Evolutionary conservation across 2,797 vertebrate genomes (phyloP), one percentile per base, ranked within the genome.

Genomic region (Lacerta agilis): DNA sequence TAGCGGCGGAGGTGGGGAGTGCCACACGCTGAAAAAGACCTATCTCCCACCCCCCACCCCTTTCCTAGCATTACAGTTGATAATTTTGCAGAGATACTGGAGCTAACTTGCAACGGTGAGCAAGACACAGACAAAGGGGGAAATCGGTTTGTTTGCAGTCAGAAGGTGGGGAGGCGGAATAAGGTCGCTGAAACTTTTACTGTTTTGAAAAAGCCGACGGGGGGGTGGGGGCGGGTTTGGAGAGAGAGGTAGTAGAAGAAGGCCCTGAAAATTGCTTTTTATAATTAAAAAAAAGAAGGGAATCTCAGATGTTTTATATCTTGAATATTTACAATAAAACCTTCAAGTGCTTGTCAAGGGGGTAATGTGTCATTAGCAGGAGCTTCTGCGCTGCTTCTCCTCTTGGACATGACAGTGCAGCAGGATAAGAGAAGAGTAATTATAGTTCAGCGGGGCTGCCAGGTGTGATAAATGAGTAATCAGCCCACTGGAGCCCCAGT

Each of bases 401-500:
- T 97, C 97, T 97, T 85, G 98, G 98, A 99, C 98, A 99, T 99
- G 99, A 99, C 98, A 99, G 98, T 98, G 96, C 94, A 87, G 97
- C 96, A 96, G 98, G 98, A 99, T 99, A 99, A 99, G 98, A 98
- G 98, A 98, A 99, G 98, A 99, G 98, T 99, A 99, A 99, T 99
- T 99, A 99, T 98, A 98, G 98, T 98, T 98, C 98, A 98, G 98
- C 98, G 97, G 97, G 98, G 98, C 98, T 99, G 99, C 98, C 98
- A 99, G 98, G 98, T 99, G 98, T 99, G 98, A 99, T 99, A 99
- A 99, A 99, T 99, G 98, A 98, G 98, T 99, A 99, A 99, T 99
- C 99, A 99, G 98, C 98, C 96, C 97, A 96, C 97, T 95, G 97
- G 98, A 98, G 98, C 98, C 97, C 97, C 95, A 92, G 97, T 97